phyloP scores from a whole-genome alignment of 2,797 vertebrate genomes.

The Centropyge bicolor region DNA sequence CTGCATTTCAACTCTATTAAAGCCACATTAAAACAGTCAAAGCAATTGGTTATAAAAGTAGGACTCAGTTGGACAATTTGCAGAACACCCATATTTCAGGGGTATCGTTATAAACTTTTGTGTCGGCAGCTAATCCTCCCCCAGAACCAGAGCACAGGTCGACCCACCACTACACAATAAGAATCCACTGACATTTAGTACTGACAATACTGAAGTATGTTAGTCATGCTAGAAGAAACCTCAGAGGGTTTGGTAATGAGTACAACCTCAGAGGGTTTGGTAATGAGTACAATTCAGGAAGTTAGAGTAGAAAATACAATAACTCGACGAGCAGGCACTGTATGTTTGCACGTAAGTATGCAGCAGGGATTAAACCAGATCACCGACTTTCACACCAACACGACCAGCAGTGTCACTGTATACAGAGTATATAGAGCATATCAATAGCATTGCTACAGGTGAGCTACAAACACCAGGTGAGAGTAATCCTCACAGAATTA shows the following conservation, averaged over 20 bases:
- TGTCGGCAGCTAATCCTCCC: conserved; percentile 25
- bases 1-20: conserved; percentile 16
- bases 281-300: conserved; percentile 23
- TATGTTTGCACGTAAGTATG: conserved; percentile 43
- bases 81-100: conserved; percentile 27
- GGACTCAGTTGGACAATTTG: conserved; percentile 8
- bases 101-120: conserved; percentile 32
- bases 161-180: conserved; percentile 51
- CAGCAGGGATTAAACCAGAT: conserved; percentile 47
- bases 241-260: conserved; percentile 14
- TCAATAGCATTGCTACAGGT: conserved; percentile 60
- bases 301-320: conserved; percentile 43
- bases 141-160: conserved; percentile 37
- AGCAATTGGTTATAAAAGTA: conserved; percentile 40
- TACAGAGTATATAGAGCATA: conserved; percentile 44
- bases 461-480: conserved; percentile 53
- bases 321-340: conserved; percentile 56
- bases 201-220: conserved; percentile 41
- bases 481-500: conserved; percentile 19
- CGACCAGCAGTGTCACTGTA: conserved; percentile 48
- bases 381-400: conserved; percentile 46
- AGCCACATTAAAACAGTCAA: conserved; percentile 38
- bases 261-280: too few relatives aligned
- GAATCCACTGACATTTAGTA: conserved; percentile 46
- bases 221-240: conserved; percentile 60